Percentiles rank a stretch among this genome's conserved stretches.
Conservation (phyloP, 1,140 invertebrate species). For the Drosophila rhopaloa region DNA sequence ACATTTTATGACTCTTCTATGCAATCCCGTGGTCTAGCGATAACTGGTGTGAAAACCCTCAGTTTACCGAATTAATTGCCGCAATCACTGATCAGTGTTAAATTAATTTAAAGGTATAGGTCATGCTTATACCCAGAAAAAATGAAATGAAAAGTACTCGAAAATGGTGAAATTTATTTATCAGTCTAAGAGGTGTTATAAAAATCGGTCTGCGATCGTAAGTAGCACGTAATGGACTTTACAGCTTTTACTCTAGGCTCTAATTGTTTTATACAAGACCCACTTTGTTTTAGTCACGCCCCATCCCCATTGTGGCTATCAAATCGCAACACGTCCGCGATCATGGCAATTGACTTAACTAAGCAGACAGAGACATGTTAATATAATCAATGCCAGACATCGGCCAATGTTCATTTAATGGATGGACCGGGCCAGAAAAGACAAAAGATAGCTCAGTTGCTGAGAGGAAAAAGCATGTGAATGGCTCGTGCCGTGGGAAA, state of each 20-base stretch:
- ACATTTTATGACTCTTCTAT: background rate
- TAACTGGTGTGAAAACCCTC: conserved; percentile 18
- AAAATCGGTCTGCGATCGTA: background rate
- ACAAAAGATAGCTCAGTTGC: conserved; percentile 26
- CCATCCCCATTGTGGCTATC: conserved; percentile 1
- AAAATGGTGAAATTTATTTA: conserved; percentile 23
- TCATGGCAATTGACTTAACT: conserved; percentile 32
- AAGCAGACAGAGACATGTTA: conserved; percentile 42
- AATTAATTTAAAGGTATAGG: conserved; percentile 8
- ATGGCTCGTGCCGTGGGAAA: conserved; percentile 39
- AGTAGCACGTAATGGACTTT: background rate
- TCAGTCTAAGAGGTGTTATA: background rate
- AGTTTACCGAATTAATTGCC: conserved; percentile 6
- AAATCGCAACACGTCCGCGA: conserved; percentile 10
- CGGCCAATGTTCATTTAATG: conserved; percentile 44
- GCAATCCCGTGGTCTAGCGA: background rate
- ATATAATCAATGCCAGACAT: conserved; percentile 69
- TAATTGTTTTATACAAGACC: background rate
- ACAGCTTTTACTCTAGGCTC: background rate
- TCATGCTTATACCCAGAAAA: conserved; percentile 25
- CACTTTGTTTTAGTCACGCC: background rate
- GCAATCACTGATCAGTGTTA: background rate
- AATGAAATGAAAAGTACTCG: background rate
- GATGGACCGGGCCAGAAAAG: conserved; percentile 19
- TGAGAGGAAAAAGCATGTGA: conserved; percentile 33